Conservation (phyloP, 2,113 vertebrate species). For the Picathartes gymnocephalus region DNA sequence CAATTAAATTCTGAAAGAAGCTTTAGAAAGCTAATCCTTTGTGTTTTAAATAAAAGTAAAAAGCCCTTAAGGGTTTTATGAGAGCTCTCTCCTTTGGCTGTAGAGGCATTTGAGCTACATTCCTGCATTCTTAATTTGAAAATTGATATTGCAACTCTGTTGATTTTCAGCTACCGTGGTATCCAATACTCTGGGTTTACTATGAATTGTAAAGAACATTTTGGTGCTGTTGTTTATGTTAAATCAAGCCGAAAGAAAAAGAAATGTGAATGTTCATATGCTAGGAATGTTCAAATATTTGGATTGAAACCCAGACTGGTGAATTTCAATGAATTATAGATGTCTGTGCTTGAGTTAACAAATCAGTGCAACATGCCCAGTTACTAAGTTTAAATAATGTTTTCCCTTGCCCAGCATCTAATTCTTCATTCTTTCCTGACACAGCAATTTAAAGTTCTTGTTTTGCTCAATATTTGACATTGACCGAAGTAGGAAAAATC, state of each 20-base stretch:
- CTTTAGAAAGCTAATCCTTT: conserved; percentile 29
- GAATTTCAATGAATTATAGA: not conserved
- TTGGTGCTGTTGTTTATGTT: not conserved
- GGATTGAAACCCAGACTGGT: not conserved
- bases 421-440: not conserved
- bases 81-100: not conserved
- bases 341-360: not conserved
- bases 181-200: not conserved
- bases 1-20: conserved; percentile 15
- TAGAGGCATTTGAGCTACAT: not conserved
- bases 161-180: not conserved
- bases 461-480: not conserved
- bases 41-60: conserved; percentile 4
- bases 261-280: no score
- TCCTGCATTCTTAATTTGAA: not conserved
- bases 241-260: not conserved
- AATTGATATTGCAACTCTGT: not conserved
- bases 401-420: not conserved
- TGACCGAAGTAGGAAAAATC: not conserved
- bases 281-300: not conserved
- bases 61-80: not conserved
- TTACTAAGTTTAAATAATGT: not conserved
- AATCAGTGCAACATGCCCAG: not conserved
- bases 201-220: not conserved
- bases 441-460: not conserved